phyloP scores from a whole-genome alignment of 2,888 invertebrate species.

The Sphaerophoria rueppellii region DNA sequence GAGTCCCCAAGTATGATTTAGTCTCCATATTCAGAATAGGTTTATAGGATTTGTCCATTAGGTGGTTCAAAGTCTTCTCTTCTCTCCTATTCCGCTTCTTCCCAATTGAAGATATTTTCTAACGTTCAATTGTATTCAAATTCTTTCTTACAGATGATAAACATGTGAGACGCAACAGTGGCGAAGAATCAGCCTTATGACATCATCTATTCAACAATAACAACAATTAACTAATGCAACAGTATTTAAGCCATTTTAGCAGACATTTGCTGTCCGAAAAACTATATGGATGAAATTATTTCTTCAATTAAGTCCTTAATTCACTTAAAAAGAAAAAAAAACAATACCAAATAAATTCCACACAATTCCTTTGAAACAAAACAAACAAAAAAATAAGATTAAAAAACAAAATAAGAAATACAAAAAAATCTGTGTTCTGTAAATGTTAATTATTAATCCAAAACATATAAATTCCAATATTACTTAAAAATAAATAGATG shows the following conservation, averaged over 20 bases:
- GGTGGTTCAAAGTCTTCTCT: too few relatives aligned
- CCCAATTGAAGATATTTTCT: too few relatives aligned
- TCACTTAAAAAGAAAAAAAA: constrained; percentile 41
- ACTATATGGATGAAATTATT: constrained; percentile 53
- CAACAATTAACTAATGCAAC: constrained; percentile 77
- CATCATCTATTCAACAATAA: constrained; percentile 81
- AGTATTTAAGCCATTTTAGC: constrained; percentile 57
- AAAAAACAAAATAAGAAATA: constrained; percentile 72
- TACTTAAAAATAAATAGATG: constrained; percentile 56
- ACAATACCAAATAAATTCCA: constrained; percentile 9
- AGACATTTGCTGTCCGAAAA: constrained; percentile 60
- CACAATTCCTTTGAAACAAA: constrained; percentile 39
- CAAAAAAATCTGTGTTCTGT: constrained; percentile 70
- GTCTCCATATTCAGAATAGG: too few relatives aligned
- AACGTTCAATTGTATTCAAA: not conserved
- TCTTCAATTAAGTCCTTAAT: constrained; percentile 62
- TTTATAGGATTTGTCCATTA: too few relatives aligned
- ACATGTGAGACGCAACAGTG: constrained; percentile 76
- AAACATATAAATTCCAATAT: constrained; percentile 43
- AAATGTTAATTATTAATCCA: constrained; percentile 71
- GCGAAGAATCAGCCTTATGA: constrained; percentile 81
- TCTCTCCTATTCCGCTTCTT: too few relatives aligned
- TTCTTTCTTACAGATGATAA: constrained; percentile 77
- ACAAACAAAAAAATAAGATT: constrained; percentile 40
- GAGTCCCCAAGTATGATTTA: too few relatives aligned